A percentile compares a stretch with the other conserved stretches of the same genome.
Evolutionary conservation across 2,888 invertebrate genomes (phyloP).

Genomic region (Lumbricus terrestris): DNA sequence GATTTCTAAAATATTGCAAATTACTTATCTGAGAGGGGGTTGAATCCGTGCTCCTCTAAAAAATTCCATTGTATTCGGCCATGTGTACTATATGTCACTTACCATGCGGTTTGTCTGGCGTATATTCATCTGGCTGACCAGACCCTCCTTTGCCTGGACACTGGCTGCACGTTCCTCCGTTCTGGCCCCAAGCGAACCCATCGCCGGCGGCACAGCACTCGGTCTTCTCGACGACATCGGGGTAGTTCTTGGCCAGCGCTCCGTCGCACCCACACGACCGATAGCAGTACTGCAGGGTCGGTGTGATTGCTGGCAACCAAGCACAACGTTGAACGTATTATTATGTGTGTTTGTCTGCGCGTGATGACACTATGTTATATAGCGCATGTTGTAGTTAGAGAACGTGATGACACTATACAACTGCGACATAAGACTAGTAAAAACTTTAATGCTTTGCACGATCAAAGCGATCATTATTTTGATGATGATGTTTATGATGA

Average conservation of each 20-base stretch:
- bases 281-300: slow-evolving; percentile 40
- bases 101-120: slow-evolving; percentile 30
- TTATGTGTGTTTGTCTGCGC: background rate
- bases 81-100: background rate
- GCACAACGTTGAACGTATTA: background rate
- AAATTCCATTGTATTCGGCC: too few species aligned
- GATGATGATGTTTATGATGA: too few species aligned
- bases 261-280: slow-evolving; percentile 40
- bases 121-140: background rate
- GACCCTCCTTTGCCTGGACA: slow-evolving; percentile 8
- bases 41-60: too few species aligned
- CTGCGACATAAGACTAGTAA: background rate
- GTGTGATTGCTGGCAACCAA: background rate
- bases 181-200: slow-evolving; percentile 40
- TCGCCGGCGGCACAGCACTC: slow-evolving; percentile 38
- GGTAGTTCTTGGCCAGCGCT: slow-evolving; percentile 31
- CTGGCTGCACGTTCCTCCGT: slow-evolving; percentile 21
- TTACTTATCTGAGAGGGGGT: too few species aligned
- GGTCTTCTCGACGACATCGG: background rate
- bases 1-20: too few species aligned
- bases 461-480: too few species aligned
- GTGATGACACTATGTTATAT: background rate
- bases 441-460: too few species aligned
- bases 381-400: background rate
- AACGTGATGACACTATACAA: background rate